Base-by-base conservation (phyloP, 1,140 invertebrate genomes). In the Trichonephila clavipes region DNA sequence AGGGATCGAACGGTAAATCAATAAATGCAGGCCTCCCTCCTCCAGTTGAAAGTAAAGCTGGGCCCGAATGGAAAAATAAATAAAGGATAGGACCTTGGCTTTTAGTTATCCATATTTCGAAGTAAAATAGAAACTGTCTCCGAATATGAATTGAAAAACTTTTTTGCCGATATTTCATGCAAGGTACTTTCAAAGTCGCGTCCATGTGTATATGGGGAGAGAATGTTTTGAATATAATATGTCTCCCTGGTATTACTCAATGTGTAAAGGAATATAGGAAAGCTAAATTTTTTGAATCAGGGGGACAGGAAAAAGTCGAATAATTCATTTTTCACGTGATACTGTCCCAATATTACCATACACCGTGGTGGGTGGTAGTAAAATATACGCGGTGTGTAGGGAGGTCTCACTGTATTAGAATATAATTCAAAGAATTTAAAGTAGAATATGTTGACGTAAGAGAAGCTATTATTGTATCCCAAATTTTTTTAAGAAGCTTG, bases 1-100 rank as follows among this genome's bases (percentile, higher is more conserved):
- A 28, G 14, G 34, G 86, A 88, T 88, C 86, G 86, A 88, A 88
- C 86, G 86, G 86, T 88, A 88, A 88, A 88, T 88, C 86, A 88
- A 88, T 88, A 88, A 64, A 51, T 21, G 81, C 40, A 51, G 81
- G 59, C 19, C 82, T 24, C 44, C 19, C 18, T 3, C 19, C n/a
- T 44, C 51, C 19, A 64, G 86, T 12, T 28, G 61, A 88, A 64
- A 64, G 86, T 40, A 88, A 88, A 64, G 86, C 64, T 64, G 44
- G 59, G 24, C 28, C 62, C 82, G 44, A 59, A 59, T 58, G 44
- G 14, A 59, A 85, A 59, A 85, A 85, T 85, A 85, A 85, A 85
- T 85, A 85, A 58, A 85, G 24, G 44, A 24, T 40, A 28, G 58
- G 82, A 59, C 82, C 82, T 58, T 51, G 51, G 82, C 82, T 85